Evolutionary conservation across 2,113 vertebrate genomes (phyloP), one percentile per base, ranked within the genome.

Genomic region (Ariopsis seemanni): DNA sequence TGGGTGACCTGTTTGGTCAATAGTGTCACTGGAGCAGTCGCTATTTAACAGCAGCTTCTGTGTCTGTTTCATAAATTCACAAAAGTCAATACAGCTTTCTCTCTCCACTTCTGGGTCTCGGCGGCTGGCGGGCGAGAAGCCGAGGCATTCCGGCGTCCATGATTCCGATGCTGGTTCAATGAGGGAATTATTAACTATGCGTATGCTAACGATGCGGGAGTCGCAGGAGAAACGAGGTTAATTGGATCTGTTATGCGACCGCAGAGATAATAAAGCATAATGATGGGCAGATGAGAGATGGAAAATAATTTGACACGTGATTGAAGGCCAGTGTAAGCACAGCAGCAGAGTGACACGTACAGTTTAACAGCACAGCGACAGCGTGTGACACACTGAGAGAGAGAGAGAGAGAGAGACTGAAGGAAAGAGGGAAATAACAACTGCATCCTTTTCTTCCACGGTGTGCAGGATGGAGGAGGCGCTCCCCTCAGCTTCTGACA

Each of bases 211-310:
- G 14, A 77, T 34, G 86, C 79, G 50, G 81, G 69, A 82, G 62
- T 65, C 34, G 89, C 42, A 69, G 65, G 82, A 90, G 85, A 87
- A 88, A 85, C 85, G 42, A 90, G 88, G 90, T 89, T 90, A 91
- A 91, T 91, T 90, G 83, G 87, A 84, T 90, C 87, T 88, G 87
- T 85, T 89, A 89, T 87, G 82, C 81, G 83, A 82, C 83, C 84
- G 22, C 86, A 62, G 84, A 89, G 87, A 91, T 89, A 91, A 90
- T 87, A 82, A 88, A 74, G 53, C 83, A 83, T 90, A 89, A 91
- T 92, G 88, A 90, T 88, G 78, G 82, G 80, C 71, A 84, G 86
- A 90, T 89, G 87, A 89, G 88, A 88, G 84, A 89, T 83, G 86
- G 52, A 85, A 85, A 86, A 85, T 90, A 86, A 90, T 89, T 90